phyloP scores from a whole-genome alignment of 2,888 invertebrate species.

The Phaonia tiefii region DNA sequence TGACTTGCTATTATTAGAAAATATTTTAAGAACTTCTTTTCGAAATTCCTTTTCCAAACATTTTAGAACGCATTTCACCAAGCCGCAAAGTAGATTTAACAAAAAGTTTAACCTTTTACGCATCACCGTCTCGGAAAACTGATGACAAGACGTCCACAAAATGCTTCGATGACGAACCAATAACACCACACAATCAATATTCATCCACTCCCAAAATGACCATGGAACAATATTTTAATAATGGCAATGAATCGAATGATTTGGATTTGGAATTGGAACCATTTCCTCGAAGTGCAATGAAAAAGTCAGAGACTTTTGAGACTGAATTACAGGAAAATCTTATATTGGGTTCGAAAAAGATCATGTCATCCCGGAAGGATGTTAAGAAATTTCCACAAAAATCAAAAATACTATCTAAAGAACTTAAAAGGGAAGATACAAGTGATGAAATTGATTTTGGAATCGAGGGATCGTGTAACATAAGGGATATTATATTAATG shows the following conservation, averaged over 20 bases:
- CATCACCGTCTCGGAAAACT: not conserved
- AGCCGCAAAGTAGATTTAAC: slow-evolving; percentile 22
- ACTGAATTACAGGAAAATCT: not conserved
- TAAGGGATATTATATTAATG: too few relatives aligned
- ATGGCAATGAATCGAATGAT: not conserved
- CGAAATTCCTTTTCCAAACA: slow-evolving; percentile 21
- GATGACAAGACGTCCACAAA: not conserved
- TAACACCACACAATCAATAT: not conserved
- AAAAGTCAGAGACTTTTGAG: not conserved
- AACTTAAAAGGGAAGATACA: not conserved
- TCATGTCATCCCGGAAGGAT: not conserved
- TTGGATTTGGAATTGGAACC: not conserved
- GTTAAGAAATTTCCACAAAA: not conserved
- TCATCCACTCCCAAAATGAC: slow-evolving; percentile 1
- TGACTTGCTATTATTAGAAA: too few relatives aligned
- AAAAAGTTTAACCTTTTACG: slow-evolving; percentile 23
- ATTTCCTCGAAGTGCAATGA: not conserved
- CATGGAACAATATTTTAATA: slow-evolving; percentile 42
- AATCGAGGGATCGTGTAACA: too few relatives aligned
- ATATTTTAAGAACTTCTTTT: not conserved
- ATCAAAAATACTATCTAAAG: not conserved
- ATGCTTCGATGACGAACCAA: not conserved
- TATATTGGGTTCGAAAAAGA: slow-evolving; percentile 28
- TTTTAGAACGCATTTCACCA: slow-evolving; percentile 44
- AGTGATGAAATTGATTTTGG: not conserved